Conservation (phyloP, 1,140 invertebrate genomes). For the Geopemphigus sp. region DNA sequence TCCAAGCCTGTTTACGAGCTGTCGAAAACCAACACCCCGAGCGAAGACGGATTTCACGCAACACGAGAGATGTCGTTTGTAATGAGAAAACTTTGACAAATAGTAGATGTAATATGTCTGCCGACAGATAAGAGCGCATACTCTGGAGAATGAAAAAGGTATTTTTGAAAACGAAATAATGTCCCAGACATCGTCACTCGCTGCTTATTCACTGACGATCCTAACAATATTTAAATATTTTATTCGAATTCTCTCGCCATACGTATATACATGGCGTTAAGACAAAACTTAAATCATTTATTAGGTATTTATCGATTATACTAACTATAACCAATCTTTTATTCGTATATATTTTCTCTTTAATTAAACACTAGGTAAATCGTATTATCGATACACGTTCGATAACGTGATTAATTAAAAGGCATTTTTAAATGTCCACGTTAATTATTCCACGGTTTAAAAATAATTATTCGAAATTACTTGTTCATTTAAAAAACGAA, state of each 20-base stretch:
- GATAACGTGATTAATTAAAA: no score
- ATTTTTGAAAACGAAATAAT: constrained; percentile 15
- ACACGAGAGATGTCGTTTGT: constrained; percentile 35
- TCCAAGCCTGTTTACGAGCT: constrained; percentile 25
- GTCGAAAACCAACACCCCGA: constrained; percentile 24
- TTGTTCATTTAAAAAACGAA: no score
- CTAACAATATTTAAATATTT: constrained; percentile 1
- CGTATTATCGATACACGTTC: no score
- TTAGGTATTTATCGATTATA: no score
- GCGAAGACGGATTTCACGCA: constrained; percentile 25
- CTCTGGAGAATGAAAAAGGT: neutral
- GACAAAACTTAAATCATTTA: no score
- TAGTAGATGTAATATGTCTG: constrained; percentile 35
- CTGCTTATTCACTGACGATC: neutral
- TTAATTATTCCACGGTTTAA: no score
- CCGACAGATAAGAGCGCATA: constrained; percentile 24
- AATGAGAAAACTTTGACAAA: constrained; percentile 50
- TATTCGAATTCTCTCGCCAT: neutral
- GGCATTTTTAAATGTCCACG: no score
- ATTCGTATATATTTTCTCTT: no score
- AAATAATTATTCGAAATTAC: no score
- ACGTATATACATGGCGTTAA: neutral
- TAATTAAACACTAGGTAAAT: no score
- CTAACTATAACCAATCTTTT: no score
- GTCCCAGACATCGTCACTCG: neutral